A percentile compares a stretch with the other conserved stretches of the same genome.
Conservation (phyloP, 1,140 invertebrate species). For the Hirudo medicinalis region DNA sequence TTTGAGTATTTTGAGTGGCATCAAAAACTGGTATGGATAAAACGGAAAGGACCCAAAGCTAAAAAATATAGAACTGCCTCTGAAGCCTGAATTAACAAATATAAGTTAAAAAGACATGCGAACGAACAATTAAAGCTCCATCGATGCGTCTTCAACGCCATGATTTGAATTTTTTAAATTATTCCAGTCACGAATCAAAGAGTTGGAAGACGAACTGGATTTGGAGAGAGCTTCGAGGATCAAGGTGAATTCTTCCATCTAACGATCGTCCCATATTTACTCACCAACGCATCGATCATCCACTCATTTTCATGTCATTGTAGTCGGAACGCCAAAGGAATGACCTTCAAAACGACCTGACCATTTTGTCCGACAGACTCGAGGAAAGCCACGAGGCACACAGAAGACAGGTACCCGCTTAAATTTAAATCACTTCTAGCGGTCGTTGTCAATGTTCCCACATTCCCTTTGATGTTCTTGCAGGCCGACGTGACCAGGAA, state of each 20-base stretch:
- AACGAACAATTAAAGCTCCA: too few relatives aligned
- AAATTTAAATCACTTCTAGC: too few relatives aligned
- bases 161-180: neutral
- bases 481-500: slow-evolving; percentile 97
- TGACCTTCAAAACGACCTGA: slow-evolving; percentile 86
- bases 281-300: neutral
- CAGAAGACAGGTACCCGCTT: neutral
- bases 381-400: slow-evolving; percentile 96
- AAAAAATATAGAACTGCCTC: too few relatives aligned
- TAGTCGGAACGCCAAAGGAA: slow-evolving; percentile 78
- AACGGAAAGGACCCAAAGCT: too few relatives aligned
- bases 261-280: neutral
- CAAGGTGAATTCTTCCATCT: slow-evolving; percentile 23
- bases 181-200: slow-evolving; percentile 55
- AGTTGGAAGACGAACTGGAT: slow-evolving; percentile 92
- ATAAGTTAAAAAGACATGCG: too few relatives aligned
- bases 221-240: slow-evolving; percentile 77
- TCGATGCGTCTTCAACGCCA: too few relatives aligned
- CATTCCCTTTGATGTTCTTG: slow-evolving; percentile 57
- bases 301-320: neutral
- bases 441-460: too few relatives aligned
- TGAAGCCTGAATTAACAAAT: too few relatives aligned
- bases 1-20: too few relatives aligned
- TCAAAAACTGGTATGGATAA: too few relatives aligned
- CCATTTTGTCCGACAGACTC: slow-evolving; percentile 87